Percentiles rank a stretch among this genome's conserved stretches.
phyloP scores from a whole-genome alignment of 2,113 vertebrate species.

The Psophia crepitans region DNA sequence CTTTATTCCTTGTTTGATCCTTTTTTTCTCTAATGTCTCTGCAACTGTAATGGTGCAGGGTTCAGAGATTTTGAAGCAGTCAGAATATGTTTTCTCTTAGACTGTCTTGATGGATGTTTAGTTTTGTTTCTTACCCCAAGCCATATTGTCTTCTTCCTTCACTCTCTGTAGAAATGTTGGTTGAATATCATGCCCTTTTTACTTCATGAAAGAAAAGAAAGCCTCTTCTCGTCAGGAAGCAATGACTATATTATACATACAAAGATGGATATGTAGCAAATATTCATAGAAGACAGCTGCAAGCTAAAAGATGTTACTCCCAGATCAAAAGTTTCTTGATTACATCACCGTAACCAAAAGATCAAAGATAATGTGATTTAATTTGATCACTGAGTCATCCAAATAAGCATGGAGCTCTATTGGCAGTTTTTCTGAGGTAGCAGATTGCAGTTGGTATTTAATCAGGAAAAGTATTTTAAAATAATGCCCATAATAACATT shows the following conservation, averaged over 20 bases:
- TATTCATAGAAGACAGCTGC: slow-evolving; percentile 57
- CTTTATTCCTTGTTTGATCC: not conserved
- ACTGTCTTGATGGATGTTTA: not conserved
- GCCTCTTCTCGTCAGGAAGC: slow-evolving; percentile 32
- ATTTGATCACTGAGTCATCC: slow-evolving; percentile 59
- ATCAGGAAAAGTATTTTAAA: slow-evolving; percentile 44
- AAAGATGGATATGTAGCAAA: slow-evolving; percentile 32
- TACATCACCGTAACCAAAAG: slow-evolving; percentile 60
- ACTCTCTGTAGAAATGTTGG: not conserved
- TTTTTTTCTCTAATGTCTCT: not conserved
- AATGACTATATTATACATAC: slow-evolving; percentile 22
- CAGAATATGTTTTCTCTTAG: not conserved
- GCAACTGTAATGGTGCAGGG: too few species aligned
- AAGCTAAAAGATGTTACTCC: slow-evolving; percentile 44
- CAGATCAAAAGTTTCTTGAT: slow-evolving; percentile 55
- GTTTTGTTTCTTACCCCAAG: not conserved
- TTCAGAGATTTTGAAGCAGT: not conserved
- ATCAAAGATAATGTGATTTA: slow-evolving; percentile 60
- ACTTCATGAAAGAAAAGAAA: slow-evolving; percentile 13
- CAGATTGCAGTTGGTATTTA: slow-evolving; percentile 50
- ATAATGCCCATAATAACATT: slow-evolving; percentile 29
- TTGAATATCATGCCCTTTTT: slow-evolving; percentile 38
- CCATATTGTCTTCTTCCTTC: not conserved
- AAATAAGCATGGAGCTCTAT: slow-evolving; percentile 20
- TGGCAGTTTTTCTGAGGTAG: slow-evolving; percentile 47